Conservation (phyloP, 2,888 invertebrate species). For the Salpingus planirostris region DNA sequence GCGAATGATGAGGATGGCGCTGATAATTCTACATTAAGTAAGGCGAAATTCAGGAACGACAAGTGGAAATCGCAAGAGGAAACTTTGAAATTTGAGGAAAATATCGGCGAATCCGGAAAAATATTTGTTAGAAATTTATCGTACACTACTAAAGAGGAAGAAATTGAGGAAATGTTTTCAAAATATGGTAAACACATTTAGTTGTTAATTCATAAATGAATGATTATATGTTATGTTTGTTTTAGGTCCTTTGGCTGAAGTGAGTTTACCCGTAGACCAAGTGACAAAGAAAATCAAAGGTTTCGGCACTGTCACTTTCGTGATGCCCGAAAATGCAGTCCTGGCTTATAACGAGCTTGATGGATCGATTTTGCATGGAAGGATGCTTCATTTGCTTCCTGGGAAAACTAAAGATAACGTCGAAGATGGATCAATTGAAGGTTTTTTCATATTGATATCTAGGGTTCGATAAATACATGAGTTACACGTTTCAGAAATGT, state of each 20-base stretch:
- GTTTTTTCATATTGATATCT: too few species aligned
- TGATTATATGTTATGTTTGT: conserved; percentile 11
- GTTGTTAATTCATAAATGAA: conserved; percentile 1
- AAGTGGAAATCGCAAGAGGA: conserved; percentile 59
- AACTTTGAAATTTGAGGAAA: conserved; percentile 60
- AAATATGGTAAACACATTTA: conserved; percentile 64
- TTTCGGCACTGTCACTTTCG: conserved; percentile 84
- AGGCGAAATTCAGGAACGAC: conserved; percentile 27
- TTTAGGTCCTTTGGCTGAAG: conserved; percentile 74
- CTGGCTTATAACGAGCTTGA: conserved; percentile 82
- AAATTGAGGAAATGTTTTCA: conserved; percentile 72
- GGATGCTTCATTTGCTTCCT: conserved; percentile 89
- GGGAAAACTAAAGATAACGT: conserved; percentile 56
- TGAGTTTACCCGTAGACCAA: conserved; percentile 81
- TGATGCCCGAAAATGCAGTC: conserved; percentile 93
- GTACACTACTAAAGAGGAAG: conserved; percentile 77
- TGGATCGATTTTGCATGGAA: conserved; percentile 83
- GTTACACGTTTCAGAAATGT: conserved; percentile 50
- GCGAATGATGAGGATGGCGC: conserved; percentile 37
- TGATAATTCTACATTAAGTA: conserved; percentile 14
- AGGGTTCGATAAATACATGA: too few species aligned
- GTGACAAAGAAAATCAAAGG: conserved; percentile 78
- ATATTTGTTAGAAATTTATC: conserved; percentile 88
- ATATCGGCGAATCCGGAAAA: conserved; percentile 81
- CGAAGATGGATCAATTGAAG: too few species aligned